These are phyloP conservation scores for Halictus quadricinctus DNA, from an alignment of 2,888 invertebrate genomes.

Conservation along the genomic window DNA sequence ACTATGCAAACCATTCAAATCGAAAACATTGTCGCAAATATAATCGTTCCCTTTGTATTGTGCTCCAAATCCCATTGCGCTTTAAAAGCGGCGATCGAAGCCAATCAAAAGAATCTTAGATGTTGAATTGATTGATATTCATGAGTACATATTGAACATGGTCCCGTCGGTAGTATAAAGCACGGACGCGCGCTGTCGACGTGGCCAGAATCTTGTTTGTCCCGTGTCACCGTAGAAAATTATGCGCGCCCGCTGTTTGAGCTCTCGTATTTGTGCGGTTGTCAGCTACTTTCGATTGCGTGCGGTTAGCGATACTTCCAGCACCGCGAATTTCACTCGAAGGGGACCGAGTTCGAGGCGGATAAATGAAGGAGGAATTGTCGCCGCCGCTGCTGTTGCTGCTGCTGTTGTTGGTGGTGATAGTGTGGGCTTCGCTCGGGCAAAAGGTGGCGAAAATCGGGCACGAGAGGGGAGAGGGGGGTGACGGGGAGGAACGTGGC, in stretches of 20 bases:
- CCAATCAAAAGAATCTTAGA: conserved; percentile 30
- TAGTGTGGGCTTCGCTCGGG: neutral
- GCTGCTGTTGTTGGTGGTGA: neutral
- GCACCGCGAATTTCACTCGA: conserved; percentile 28
- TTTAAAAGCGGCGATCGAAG: neutral
- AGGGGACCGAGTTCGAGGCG: neutral
- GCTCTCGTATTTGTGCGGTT: conserved; percentile 46
- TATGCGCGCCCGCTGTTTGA: conserved; percentile 50
- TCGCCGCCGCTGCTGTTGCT: neutral
- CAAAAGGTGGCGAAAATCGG: neutral
- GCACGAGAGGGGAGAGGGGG: no score
- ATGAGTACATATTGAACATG: conserved; percentile 14
- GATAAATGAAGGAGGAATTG: conserved; percentile 19
- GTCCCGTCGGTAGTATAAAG: conserved; percentile 14
- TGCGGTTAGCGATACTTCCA: conserved; percentile 10
- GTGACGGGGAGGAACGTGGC: neutral
- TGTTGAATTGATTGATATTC: conserved; percentile 25
- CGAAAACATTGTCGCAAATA: no score
- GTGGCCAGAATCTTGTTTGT: conserved; percentile 49
- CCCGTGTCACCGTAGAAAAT: conserved; percentile 52
- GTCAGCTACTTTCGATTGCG: conserved; percentile 57
- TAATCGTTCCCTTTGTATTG: neutral
- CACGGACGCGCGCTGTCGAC: conserved; percentile 13
- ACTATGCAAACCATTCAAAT: neutral
- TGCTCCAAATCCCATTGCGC: neutral